These are phyloP conservation scores for Lasiommata megera DNA, from an alignment of 2,888 invertebrate species.

Conservation along the genomic window DNA sequence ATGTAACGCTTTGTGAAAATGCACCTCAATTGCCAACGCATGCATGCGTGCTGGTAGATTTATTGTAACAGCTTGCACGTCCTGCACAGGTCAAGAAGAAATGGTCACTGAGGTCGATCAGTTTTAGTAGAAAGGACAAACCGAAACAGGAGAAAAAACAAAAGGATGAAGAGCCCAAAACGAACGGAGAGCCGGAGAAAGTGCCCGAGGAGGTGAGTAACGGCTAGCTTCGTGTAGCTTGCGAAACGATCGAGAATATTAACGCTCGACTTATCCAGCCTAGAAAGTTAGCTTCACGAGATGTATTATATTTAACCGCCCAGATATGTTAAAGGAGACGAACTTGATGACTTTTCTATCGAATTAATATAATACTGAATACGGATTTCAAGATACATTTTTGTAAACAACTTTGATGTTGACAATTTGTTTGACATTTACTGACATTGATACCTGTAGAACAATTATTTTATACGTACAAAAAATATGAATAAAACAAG, in stretches of 20 bases:
- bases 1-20: too few relatives aligned
- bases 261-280: slow-evolving; percentile 5
- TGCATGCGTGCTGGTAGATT: slow-evolving; percentile 17
- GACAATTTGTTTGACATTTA: too few relatives aligned
- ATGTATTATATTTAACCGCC: neutral
- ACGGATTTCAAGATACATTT: too few relatives aligned
- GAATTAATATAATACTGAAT: too few relatives aligned
- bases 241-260: neutral
- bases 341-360: too few relatives aligned
- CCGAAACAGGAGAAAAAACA: slow-evolving; percentile 88
- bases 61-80: slow-evolving; percentile 15
- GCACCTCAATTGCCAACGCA: slow-evolving; percentile 2
- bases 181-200: slow-evolving; percentile 83
- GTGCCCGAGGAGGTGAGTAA: slow-evolving; percentile 84
- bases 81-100: slow-evolving; percentile 87
- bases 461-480: too few relatives aligned
- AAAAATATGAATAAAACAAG: too few relatives aligned
- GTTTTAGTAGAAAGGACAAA: slow-evolving; percentile 93
- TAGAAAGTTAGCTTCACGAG: slow-evolving; percentile 9
- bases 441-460: too few relatives aligned
- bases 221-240: slow-evolving; percentile 12
- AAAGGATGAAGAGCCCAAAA: slow-evolving; percentile 78
- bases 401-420: too few relatives aligned
- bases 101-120: slow-evolving; percentile 94
- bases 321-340: neutral